Evolutionary conservation across 2,113 vertebrate species (phyloP), one percentile per base, ranked within the genome.

Genomic region (Daphoenositta chrysoptera): DNA sequence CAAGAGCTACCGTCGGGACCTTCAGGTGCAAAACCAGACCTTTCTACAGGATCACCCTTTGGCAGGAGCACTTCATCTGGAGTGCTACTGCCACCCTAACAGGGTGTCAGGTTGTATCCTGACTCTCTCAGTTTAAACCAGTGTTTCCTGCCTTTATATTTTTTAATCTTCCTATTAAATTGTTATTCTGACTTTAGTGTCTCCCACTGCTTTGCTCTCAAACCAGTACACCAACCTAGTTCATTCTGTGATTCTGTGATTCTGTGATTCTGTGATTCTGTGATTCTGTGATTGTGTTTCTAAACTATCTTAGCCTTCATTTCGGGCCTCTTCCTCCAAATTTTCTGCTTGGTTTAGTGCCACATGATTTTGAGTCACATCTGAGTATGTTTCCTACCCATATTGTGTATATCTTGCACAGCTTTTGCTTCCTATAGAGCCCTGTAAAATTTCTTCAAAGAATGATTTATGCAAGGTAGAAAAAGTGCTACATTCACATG

Each of bases 381-480:
- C 39, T 79, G 44, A 58, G 4, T 44, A 27, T n/a, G 28, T 15
- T 57, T 51, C 23, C 45, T n/a, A 47, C 33, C 45, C 6, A 19
- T 61, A 39, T 21, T 13, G 9, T 16, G 16, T 33, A 7, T 37
- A 44, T 64, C 51, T 77, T 80, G 37, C 37, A 90, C 15, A 83
- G 51, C 8, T 81, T 88, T 69, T 72, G 10, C 39, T 92, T 94
- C 48, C 68, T 71, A 94, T 48, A 54, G 47, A 96, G 71, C 72
- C 75, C 39, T 89, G 79, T 80, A 90, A 97, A 93, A 51, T 95
- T 96, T 93, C 39, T 94, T 91, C 88, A 91, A 87, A 71, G 75
- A 94, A 95, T 87, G 73, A 95, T 97, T 96, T 96, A 96, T 51
- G 82, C 35, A 93, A 76, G 20, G 81, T 88, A 96, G 86, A 94